Conservation (phyloP, 1,140 invertebrate genomes). For the Musca domestica region DNA sequence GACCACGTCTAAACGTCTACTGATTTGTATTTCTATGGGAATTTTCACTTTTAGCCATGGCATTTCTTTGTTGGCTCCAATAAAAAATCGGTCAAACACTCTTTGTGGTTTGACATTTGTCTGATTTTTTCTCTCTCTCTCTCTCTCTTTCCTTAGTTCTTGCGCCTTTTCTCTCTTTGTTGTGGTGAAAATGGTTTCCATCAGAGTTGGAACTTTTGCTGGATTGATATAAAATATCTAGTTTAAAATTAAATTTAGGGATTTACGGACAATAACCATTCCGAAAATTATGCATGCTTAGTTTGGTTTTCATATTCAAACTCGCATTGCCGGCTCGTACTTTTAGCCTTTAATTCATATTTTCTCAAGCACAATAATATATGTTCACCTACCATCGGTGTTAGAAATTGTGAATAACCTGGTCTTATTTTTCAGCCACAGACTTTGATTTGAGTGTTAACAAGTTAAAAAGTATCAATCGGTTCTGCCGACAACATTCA, state of each 20-base stretch:
- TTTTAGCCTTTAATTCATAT: not conserved
- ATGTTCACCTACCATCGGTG: no score
- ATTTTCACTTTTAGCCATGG: constrained; percentile 10
- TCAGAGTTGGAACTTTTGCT: not conserved
- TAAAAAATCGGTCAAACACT: not conserved
- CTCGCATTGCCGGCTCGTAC: not conserved
- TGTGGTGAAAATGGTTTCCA: not conserved
- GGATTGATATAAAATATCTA: no score
- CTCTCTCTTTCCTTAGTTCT: not conserved
- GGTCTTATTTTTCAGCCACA: no score
- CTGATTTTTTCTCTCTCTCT: not conserved
- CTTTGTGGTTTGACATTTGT: not conserved
- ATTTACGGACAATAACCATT: not conserved
- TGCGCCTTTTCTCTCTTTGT: not conserved
- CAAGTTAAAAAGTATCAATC: no score
- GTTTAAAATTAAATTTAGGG: no score
- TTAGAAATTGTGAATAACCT: no score
- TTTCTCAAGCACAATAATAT: not conserved
- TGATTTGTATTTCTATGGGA: constrained; percentile 22
- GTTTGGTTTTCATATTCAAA: not conserved
- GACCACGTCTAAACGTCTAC: constrained; percentile 29
- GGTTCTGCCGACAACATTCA: no score
- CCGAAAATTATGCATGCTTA: not conserved
- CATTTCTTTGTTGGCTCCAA: not conserved
- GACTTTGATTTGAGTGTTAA: no score